Percentiles rank a stretch among this genome's conserved stretches.
Conservation (phyloP, 2,113 vertebrate species). For the Turnix velox region DNA sequence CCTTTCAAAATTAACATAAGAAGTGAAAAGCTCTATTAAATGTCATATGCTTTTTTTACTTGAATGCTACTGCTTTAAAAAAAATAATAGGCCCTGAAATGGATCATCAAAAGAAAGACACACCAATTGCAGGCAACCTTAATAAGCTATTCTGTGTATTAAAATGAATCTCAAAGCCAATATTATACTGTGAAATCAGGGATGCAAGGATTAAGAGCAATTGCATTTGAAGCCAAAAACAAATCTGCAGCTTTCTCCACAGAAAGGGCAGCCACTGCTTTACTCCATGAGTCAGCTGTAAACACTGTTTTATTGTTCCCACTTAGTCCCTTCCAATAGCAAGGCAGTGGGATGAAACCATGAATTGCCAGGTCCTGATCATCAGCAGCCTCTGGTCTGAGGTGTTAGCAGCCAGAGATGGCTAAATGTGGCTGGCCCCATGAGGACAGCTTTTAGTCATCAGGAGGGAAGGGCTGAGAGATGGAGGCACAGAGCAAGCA, state of each 20-base stretch:
- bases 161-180: neutral
- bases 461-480: neutral
- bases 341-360: neutral
- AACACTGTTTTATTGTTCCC: neutral
- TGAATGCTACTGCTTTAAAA: neutral
- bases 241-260: neutral
- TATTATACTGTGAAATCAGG: neutral
- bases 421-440: fast-evolving
- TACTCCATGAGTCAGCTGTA: neutral
- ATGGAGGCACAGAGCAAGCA: neutral
- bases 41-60: neutral
- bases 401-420: neutral
- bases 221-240: neutral
- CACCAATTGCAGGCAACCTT: neutral
- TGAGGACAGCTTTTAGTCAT: neutral
- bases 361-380: neutral
- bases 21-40: constrained; percentile 22
- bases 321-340: neutral
- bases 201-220: too few relatives aligned
- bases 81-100: neutral
- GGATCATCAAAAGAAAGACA: constrained; percentile 17
- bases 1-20: constrained; percentile 18
- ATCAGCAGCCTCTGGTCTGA: neutral
- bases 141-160: neutral
- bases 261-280: neutral